Evolutionary conservation across 2,888 invertebrate species (phyloP).

Genomic region (Uloborus plumipes): DNA sequence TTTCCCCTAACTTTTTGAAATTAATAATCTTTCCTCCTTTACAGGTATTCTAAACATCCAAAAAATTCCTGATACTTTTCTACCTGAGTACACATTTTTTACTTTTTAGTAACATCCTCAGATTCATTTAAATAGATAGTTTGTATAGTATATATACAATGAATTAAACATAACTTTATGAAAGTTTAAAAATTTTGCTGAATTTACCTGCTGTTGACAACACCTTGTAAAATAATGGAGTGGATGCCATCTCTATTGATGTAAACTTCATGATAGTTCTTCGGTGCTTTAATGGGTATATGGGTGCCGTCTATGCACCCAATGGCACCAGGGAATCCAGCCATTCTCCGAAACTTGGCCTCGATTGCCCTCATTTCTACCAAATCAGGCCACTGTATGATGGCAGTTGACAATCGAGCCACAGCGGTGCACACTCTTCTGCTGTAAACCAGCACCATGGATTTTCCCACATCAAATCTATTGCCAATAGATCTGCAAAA

Average conservation of each 20-base stretch:
- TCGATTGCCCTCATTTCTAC: neutral
- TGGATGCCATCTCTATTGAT: conserved; percentile 35
- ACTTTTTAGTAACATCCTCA: too few species aligned
- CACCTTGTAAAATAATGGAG: conserved; percentile 49
- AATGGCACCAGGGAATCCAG: neutral
- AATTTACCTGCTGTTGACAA: conserved; percentile 48
- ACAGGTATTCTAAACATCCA: too few species aligned
- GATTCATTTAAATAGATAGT: too few species aligned
- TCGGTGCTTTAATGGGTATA: neutral
- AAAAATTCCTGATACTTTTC: too few species aligned
- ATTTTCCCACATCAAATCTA: neutral
- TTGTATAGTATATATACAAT: too few species aligned
- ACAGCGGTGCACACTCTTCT: neutral
- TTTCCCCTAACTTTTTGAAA: too few species aligned
- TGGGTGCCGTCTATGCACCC: neutral
- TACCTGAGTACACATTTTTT: too few species aligned
- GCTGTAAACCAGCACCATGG: neutral
- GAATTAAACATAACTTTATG: too few species aligned
- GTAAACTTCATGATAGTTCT: neutral
- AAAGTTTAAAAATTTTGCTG: neutral
- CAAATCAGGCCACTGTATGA: neutral
- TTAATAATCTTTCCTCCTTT: too few species aligned
- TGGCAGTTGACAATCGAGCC: neutral
- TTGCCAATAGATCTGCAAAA: neutral
- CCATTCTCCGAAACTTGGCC: neutral